Evolutionary conservation across 2,888 invertebrate species (phyloP), one percentile per base, ranked within the genome.

Genomic region (Acanthococcus lagerstroemiae): DNA sequence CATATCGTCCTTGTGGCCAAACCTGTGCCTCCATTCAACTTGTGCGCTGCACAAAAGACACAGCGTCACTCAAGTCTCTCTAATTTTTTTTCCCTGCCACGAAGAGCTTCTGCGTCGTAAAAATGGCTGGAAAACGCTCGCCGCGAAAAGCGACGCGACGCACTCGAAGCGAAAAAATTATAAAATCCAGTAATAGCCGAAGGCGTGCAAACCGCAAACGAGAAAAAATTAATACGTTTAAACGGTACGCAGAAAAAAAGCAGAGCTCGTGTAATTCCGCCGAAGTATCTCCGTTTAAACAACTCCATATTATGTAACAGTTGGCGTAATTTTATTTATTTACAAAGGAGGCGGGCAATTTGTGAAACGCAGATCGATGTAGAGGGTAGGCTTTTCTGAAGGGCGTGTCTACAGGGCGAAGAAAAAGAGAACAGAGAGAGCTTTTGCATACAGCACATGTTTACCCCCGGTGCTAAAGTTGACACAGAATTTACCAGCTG

Each of bases 251-350:
- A 22, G 3, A 52, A 22, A 22, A 24, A 24, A 22, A 3, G 15
- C 21, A 19, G 5, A 52, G 24, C 1, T 12, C 17, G 12, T 24
- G 52, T 52, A 52, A 22, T 52, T 52, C 15, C 2, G 22, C 24
- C 6, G 15, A 22, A 19, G 52, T 52, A 52, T 52, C 52, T 9
- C 24, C 63, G 24, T 63, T 63, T 63, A 63, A 63, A 63, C 54
- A 37, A 61, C 48, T 61, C 61, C 21, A 48, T 61, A 50, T 61
- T 50, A 52, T 63, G 37, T 63, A 63, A 52, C 54, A 52, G 63
- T 63, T 52, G 54, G 52, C 37, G 24, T 54, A 61, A 61, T 61
- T 61, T 61, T 61, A 61, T 61, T 61, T 61, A 50, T 63, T 63
- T 63, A 63, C 54, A 63, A 54, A 63, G 21, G 27, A 50, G 63